These are phyloP conservation scores for Notothenia rossii DNA, from an alignment of 2,113 vertebrate genomes.

Conservation along the genomic window DNA sequence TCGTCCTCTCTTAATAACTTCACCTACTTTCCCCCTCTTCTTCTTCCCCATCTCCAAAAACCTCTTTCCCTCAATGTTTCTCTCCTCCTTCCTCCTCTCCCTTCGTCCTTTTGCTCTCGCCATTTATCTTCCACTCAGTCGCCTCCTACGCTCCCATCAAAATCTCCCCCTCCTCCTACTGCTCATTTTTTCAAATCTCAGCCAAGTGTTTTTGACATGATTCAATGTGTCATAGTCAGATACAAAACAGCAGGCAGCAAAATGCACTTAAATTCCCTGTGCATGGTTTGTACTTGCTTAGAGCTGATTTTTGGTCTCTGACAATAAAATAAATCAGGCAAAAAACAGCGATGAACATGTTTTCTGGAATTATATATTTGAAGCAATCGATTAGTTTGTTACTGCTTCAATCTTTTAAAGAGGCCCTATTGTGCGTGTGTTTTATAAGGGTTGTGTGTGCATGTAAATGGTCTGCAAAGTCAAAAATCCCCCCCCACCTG, in stretches of 20 bases:
- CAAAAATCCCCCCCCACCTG: too few relatives aligned
- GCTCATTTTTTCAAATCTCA: constrained; percentile 28
- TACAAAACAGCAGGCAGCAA: neutral
- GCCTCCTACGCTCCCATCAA: constrained; percentile 54
- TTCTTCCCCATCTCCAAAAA: neutral
- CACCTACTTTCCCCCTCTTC: neutral
- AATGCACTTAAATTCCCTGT: neutral
- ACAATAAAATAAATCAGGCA: neutral
- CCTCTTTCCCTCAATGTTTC: constrained; percentile 1
- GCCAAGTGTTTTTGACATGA: constrained; percentile 42
- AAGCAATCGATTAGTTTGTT: neutral
- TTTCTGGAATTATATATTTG: neutral
- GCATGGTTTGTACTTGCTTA: neutral
- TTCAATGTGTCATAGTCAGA: constrained; percentile 30
- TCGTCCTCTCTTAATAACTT: neutral
- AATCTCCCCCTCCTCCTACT: constrained; percentile 23
- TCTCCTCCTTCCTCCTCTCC: neutral
- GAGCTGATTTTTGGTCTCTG: neutral
- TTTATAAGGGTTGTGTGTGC: too few relatives aligned
- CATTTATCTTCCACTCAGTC: constrained; percentile 59
- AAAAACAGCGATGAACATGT: neutral
- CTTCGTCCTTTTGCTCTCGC: constrained; percentile 24
- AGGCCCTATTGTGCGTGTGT: too few relatives aligned
- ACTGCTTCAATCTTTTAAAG: too few relatives aligned
- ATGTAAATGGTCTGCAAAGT: too few relatives aligned